Evolutionary conservation across 2,888 invertebrate species (phyloP).

Genomic region (Hyalella azteca): DNA sequence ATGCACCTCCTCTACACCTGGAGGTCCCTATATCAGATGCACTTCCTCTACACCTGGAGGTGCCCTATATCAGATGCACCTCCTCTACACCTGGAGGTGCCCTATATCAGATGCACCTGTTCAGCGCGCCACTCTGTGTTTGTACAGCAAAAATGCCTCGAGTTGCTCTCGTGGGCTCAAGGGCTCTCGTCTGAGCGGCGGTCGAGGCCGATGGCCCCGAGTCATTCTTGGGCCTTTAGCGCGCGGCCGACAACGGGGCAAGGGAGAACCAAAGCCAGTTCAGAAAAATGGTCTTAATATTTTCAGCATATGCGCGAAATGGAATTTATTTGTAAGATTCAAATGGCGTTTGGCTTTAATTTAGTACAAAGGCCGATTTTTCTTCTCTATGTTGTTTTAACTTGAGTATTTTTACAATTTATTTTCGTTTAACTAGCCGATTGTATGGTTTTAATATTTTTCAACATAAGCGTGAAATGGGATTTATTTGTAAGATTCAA

Average conservation of each 20-base stretch:
- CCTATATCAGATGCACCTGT: not conserved
- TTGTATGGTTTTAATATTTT: not conserved
- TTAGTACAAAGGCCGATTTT: not conserved
- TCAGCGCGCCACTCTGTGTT: not conserved
- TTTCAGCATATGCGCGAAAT: not conserved
- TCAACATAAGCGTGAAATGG: not conserved
- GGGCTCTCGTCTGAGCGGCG: conserved; percentile 4
- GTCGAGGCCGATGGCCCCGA: conserved; percentile 19
- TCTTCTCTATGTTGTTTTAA: not conserved
- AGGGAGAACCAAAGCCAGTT: not conserved
- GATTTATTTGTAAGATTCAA: not conserved
- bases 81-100: not conserved
- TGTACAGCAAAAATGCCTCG: conserved; percentile 14
- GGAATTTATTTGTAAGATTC: not conserved
- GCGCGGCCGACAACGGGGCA: not conserved
- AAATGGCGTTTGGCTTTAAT: not conserved
- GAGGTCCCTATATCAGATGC: not conserved
- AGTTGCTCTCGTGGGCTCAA: conserved; percentile 16
- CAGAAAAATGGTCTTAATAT: not conserved
- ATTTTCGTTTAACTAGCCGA: not conserved
- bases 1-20: no score
- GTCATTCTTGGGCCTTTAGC: conserved; percentile 20
- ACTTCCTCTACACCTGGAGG: not conserved
- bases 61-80: not conserved
- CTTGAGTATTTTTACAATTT: not conserved